Percentiles rank a stretch among this genome's conserved stretches.
phyloP scores from a whole-genome alignment of 2,113 vertebrate species.

The Cryptomyrus ogoouensis region DNA sequence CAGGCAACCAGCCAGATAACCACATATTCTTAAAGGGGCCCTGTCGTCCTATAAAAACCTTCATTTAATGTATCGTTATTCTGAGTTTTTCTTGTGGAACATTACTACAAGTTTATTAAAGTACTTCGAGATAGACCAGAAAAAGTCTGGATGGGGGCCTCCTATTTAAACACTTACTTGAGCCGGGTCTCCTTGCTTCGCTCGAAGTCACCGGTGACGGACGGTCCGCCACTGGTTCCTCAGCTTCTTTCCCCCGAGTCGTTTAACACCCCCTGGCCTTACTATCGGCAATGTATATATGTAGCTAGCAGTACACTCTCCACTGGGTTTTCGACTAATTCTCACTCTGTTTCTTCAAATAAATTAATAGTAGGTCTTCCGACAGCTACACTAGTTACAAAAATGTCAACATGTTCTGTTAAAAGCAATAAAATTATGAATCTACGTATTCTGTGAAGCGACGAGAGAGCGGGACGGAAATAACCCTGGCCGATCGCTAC shows the following conservation, averaged over 20 bases:
- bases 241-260: neutral
- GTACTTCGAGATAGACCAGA: neutral
- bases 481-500: neutral
- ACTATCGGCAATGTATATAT: neutral
- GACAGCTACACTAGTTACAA: neutral
- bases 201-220: neutral
- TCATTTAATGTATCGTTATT: neutral
- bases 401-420: neutral
- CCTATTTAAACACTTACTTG: neutral
- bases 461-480: conserved; percentile 2
- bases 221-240: conserved; percentile 3
- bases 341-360: neutral
- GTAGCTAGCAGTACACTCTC: conserved; percentile 15
- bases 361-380: neutral
- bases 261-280: neutral
- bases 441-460: neutral
- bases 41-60: neutral
- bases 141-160: neutral
- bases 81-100: neutral
- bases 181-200: neutral
- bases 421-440: neutral
- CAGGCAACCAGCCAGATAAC: neutral
- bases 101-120: neutral
- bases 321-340: neutral
- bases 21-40: neutral